A percentile compares a stretch with the other conserved stretches of the same genome.
phyloP scores from a whole-genome alignment of 2,113 vertebrate genomes.

The Gymnorhina tibicen region DNA sequence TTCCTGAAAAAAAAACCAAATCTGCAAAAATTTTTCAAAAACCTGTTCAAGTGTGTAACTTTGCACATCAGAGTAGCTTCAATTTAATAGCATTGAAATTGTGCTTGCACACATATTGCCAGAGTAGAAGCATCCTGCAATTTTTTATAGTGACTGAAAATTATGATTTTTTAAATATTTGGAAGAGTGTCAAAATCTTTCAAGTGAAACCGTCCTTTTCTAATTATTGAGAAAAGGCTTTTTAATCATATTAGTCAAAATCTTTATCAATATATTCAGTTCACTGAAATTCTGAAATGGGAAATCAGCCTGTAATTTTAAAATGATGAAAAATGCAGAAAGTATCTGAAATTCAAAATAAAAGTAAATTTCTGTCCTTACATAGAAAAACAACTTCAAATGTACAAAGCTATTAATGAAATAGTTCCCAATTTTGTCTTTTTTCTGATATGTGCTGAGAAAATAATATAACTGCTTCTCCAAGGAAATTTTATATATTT shows the following conservation, averaged over 20 bases:
- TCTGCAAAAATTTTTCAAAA: not conserved
- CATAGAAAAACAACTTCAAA: not conserved
- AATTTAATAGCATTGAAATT: not conserved
- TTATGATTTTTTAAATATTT: not conserved
- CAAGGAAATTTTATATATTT: not conserved
- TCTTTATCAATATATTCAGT: not conserved
- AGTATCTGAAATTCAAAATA: not conserved
- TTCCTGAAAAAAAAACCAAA: not conserved
- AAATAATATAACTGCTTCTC: not conserved
- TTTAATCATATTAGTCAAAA: not conserved
- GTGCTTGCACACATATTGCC: not conserved
- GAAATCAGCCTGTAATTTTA: not conserved
- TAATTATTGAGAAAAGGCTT: not conserved
- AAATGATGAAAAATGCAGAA: not conserved
- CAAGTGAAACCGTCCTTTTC: not conserved
- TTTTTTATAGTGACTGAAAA: not conserved
- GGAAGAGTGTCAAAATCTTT: not conserved
- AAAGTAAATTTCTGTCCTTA: not conserved
- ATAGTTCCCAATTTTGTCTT: not conserved
- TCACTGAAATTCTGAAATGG: not conserved
- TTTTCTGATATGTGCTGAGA: not conserved
- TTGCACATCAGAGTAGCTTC: not conserved
- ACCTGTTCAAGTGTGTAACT: not conserved
- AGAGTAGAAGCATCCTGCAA: not conserved
- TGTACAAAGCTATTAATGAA: not conserved